These are phyloP conservation scores for Cosmorhoe ocellata DNA, from an alignment of 2,888 invertebrate species.

Conservation along the genomic window DNA sequence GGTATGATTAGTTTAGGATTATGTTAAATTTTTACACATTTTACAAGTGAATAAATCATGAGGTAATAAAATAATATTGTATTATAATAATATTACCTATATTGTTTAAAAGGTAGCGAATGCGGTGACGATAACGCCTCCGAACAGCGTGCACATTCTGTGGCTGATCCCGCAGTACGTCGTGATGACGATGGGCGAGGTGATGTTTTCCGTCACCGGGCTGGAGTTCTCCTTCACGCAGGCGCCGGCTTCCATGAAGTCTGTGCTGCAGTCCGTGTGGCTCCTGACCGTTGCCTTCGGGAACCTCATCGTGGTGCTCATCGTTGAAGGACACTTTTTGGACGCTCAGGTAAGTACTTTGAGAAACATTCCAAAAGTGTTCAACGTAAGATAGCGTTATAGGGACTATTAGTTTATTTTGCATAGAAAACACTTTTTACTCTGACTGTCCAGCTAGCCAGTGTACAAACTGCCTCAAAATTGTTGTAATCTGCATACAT, in stretches of 20 bases:
- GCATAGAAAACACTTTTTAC: no score
- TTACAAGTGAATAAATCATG: no score
- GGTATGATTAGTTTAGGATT: no score
- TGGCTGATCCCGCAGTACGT: conserved; percentile 96
- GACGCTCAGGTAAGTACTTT: conserved; percentile 85
- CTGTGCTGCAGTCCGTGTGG: conserved; percentile 96
- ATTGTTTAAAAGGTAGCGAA: conserved; percentile 50
- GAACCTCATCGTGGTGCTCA: conserved; percentile 94
- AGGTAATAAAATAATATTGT: no score
- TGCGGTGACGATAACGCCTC: conserved; percentile 80
- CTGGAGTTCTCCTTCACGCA: conserved; percentile 97
- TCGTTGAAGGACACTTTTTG: conserved; percentile 90
- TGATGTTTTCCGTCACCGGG: conserved; percentile 98
- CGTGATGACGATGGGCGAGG: conserved; percentile 95
- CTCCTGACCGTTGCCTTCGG: conserved; percentile 96
- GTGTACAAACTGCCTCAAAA: no score
- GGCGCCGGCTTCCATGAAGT: conserved; percentile 96
- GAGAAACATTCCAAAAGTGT: no score
- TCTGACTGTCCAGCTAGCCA: no score
- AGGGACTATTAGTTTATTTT: no score
- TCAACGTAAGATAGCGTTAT: no score
- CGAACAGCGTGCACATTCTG: conserved; percentile 90
- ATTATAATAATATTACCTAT: no score
- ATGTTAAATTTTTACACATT: no score
- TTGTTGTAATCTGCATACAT: no score